A percentile compares a stretch with the other conserved stretches of the same genome.
phyloP scores from a whole-genome alignment of 1,140 invertebrate species.

The Brachionus paranguensis region DNA sequence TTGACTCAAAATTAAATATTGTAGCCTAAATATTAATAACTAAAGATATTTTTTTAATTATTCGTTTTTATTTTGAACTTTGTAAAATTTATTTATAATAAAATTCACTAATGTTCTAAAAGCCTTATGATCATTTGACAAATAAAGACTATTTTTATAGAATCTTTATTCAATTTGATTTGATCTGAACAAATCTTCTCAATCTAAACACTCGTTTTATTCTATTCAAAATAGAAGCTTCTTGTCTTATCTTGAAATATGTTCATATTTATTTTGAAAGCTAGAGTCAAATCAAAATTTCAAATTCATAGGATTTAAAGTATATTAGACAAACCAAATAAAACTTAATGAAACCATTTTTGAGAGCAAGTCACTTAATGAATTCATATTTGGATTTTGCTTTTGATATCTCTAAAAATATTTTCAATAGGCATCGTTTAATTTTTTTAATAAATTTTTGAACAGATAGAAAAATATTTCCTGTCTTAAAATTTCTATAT shows the following conservation, averaged over 20 bases:
- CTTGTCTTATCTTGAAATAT: neutral
- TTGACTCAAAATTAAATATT: neutral
- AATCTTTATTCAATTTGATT: neutral
- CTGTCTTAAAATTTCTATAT: too few relatives aligned
- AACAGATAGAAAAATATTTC: too few relatives aligned
- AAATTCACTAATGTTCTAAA: neutral
- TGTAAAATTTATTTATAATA: slow-evolving; percentile 4
- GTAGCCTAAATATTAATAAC: neutral
- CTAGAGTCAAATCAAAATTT: neutral
- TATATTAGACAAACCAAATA: too few relatives aligned
- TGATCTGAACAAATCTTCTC: neutral
- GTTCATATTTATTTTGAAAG: neutral
- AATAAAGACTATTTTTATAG: neutral
- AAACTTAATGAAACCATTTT: too few relatives aligned
- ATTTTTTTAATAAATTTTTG: too few relatives aligned
- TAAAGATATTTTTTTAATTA: neutral
- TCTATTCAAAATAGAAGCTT: too few relatives aligned
- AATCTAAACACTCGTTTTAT: neutral
- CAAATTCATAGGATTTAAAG: neutral
- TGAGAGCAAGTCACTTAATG: too few relatives aligned
- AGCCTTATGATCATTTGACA: neutral
- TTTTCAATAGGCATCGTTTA: too few relatives aligned
- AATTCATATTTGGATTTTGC: too few relatives aligned
- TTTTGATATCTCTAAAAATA: too few relatives aligned
- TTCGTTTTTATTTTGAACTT: neutral